A percentile compares a stretch with the other conserved stretches of the same genome.
Conservation (phyloP, 2,888 invertebrate species). For the Cosmia trapezina region DNA sequence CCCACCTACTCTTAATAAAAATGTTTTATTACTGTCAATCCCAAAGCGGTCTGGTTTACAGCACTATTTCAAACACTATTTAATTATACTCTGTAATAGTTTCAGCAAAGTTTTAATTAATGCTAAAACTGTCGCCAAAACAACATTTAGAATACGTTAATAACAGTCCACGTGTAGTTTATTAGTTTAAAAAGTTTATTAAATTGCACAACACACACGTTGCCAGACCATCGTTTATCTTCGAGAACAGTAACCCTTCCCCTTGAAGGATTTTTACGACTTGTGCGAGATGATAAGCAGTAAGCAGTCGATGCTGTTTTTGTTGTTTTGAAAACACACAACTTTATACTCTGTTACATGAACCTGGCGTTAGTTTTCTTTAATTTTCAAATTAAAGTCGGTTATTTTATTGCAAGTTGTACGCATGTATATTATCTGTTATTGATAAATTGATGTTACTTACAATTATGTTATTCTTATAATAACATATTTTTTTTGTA, state of each 20-base stretch:
- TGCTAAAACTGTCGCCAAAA: constrained; percentile 38
- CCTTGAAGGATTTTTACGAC: constrained; percentile 41
- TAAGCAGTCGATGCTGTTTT: constrained; percentile 6
- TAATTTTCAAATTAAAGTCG: too few species aligned
- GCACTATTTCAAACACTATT: constrained; percentile 27
- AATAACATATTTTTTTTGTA: too few species aligned
- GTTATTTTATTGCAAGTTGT: too few species aligned
- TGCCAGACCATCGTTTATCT: constrained; percentile 45
- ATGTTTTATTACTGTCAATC: constrained; percentile 15
- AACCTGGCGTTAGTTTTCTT: neutral
- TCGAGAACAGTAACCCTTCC: constrained; percentile 42
- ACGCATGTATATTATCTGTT: too few species aligned
- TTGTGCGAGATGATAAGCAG: constrained; percentile 48
- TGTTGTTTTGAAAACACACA: constrained; percentile 19
- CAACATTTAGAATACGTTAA: constrained; percentile 22
- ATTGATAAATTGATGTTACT: neutral
- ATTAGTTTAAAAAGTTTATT: constrained; percentile 37
- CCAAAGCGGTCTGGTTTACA: constrained; percentile 11
- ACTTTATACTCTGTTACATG: neutral
- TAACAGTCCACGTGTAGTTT: constrained; percentile 16
- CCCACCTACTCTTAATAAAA: neutral
- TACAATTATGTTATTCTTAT: neutral
- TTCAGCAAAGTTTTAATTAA: constrained; percentile 48
- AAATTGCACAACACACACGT: constrained; percentile 40
- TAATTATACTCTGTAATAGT: constrained; percentile 11